Conservation (phyloP, 2,113 vertebrate genomes). For the Chaenocephalus aceratus region DNA sequence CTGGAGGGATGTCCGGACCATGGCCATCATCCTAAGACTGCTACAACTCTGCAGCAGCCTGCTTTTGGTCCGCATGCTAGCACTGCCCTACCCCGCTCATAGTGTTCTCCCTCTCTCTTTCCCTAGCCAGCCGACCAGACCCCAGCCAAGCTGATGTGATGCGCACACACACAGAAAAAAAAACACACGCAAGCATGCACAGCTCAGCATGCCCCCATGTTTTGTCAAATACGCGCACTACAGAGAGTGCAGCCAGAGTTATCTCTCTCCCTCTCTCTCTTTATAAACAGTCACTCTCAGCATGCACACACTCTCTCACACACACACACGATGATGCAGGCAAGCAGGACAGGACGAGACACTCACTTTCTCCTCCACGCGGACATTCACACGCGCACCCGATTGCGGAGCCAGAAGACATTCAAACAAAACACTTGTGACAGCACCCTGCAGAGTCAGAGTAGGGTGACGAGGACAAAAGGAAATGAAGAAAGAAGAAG, state of each 20-base stretch:
- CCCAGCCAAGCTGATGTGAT: slow-evolving; percentile 78
- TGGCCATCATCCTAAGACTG: slow-evolving; percentile 99
- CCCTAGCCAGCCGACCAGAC: slow-evolving; percentile 69
- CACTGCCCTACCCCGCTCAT: slow-evolving; percentile 89
- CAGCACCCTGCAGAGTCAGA: slow-evolving; percentile 58
- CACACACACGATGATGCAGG: slow-evolving; percentile 39
- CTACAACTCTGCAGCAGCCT: slow-evolving; percentile 93
- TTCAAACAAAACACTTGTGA: slow-evolving; percentile 65
- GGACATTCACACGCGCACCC: slow-evolving; percentile 68
- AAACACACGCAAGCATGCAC: slow-evolving; percentile 44
- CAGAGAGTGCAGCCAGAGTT: slow-evolving; percentile 49
- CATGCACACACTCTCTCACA: slow-evolving; percentile 43
- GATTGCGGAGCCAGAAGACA: slow-evolving; percentile 57
- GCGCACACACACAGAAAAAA: slow-evolving; percentile 38
- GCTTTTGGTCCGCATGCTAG: slow-evolving; percentile 97
- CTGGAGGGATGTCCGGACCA: slow-evolving; percentile 99
- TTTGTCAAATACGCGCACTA: slow-evolving; percentile 48
- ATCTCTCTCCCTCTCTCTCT: slow-evolving; percentile 33
- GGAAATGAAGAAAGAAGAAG: slow-evolving; percentile 64
- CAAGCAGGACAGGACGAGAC: slow-evolving; percentile 62
- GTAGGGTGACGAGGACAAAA: slow-evolving; percentile 25
- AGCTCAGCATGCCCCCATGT: slow-evolving; percentile 59
- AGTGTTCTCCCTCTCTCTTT: slow-evolving; percentile 85
- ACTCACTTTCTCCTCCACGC: slow-evolving; percentile 80
- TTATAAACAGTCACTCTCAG: slow-evolving; percentile 45